Evolutionary conservation across 2,888 invertebrate genomes (phyloP).

Genomic region (Drosophila falleni): DNA sequence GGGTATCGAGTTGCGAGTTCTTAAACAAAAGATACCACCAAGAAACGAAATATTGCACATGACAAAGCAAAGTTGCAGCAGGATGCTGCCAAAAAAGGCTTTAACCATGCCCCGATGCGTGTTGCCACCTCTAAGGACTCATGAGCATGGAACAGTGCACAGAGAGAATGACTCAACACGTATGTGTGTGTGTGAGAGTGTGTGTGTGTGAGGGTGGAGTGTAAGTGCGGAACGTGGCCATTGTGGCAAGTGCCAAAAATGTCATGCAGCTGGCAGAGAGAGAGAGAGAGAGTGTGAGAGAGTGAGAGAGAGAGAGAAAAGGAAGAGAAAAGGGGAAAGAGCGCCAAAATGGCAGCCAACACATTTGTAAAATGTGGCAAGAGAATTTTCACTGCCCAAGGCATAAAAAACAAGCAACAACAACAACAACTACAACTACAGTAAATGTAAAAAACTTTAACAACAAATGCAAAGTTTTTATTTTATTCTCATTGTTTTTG

Average conservation of each 20-base stretch:
- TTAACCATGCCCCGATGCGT: conserved; percentile 42
- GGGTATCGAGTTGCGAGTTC: conserved; percentile 21
- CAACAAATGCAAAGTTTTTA: conserved; percentile 60
- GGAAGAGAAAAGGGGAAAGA: background rate
- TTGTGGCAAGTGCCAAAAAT: conserved; percentile 76
- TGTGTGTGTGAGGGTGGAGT: conserved; percentile 7
- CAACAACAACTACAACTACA: conserved; percentile 3
- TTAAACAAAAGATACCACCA: conserved; percentile 49
- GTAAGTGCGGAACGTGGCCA: conserved; percentile 65
- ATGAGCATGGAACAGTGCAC: conserved; percentile 61
- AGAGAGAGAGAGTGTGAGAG: background rate
- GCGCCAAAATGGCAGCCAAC: conserved; percentile 23
- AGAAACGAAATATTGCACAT: conserved; percentile 69
- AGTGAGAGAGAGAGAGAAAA: conserved; percentile 4
- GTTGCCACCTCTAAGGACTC: conserved; percentile 36
- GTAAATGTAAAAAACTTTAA: conserved; percentile 55
- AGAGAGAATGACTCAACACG: conserved; percentile 57
- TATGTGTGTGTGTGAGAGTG: conserved; percentile 2
- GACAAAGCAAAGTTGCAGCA: conserved; percentile 69
- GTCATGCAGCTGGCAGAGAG: conserved; percentile 29
- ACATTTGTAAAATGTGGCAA: conserved; percentile 54
- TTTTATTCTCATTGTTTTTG: conserved; percentile 28
- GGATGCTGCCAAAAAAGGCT: conserved; percentile 71
- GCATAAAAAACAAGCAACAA: conserved; percentile 18
- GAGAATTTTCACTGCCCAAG: conserved; percentile 39